Conservation (phyloP, 1,140 invertebrate species). For the Lasioglossum baleicum region DNA sequence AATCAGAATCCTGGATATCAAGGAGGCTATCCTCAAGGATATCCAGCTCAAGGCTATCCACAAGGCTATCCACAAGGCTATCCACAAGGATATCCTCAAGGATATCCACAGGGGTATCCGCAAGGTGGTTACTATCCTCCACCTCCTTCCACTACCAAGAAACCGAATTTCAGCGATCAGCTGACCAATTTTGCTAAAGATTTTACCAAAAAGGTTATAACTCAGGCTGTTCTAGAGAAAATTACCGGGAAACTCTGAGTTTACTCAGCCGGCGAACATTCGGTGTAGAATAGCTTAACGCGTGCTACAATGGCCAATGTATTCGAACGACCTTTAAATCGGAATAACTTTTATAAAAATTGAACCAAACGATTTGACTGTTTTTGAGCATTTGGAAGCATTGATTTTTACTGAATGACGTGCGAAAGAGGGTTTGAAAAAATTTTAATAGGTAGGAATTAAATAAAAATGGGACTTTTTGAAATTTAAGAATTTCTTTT, state of each 20-base stretch:
- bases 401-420: too few relatives aligned
- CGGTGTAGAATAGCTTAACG: neutral
- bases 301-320: neutral
- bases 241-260: constrained; percentile 62
- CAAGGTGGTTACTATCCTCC: constrained; percentile 55
- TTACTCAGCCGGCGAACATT: neutral
- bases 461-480: too few relatives aligned
- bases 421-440: too few relatives aligned
- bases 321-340: neutral
- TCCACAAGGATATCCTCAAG: constrained; percentile 35
- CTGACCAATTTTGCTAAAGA: constrained; percentile 69
- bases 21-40: constrained; percentile 50
- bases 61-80: constrained; percentile 49
- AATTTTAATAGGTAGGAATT: too few relatives aligned
- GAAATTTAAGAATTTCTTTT: too few relatives aligned
- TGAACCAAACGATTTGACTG: too few relatives aligned
- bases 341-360: too few relatives aligned
- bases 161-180: constrained; percentile 70
- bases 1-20: constrained; percentile 6
- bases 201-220: constrained; percentile 64
- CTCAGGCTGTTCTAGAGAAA: constrained; percentile 72
- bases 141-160: constrained; percentile 58
- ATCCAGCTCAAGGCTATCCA: constrained; percentile 37
- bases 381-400: too few relatives aligned
- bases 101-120: constrained; percentile 32